Evolutionary conservation across 2,797 vertebrate genomes (phyloP).

Genomic region (Enteromius treurensis): DNA sequence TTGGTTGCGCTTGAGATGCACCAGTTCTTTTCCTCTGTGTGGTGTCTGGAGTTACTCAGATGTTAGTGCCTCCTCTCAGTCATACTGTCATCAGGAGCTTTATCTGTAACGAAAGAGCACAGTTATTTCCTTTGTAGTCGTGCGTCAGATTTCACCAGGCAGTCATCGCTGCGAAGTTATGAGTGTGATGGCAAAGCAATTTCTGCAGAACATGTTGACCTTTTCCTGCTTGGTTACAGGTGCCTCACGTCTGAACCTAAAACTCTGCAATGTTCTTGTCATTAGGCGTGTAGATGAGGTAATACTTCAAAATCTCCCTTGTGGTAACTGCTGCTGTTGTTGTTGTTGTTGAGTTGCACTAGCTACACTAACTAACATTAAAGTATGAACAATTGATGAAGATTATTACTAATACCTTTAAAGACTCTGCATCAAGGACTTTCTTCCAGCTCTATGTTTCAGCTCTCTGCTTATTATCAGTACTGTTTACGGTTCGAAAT

Average conservation of each 20-base stretch:
- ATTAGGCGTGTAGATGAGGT: slow-evolving; percentile 8
- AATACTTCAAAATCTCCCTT: slow-evolving; percentile 43
- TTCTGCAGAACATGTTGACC: not conserved
- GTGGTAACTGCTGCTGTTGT: slow-evolving; percentile 9
- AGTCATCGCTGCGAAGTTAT: not conserved
- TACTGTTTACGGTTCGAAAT: not conserved
- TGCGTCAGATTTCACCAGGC: not conserved
- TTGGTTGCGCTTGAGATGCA: slow-evolving; percentile 12
- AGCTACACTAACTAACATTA: not conserved
- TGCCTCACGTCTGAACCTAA: not conserved
- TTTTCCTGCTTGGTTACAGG: slow-evolving; percentile 6
- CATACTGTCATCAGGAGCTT: slow-evolving; percentile 4
- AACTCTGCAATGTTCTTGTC: slow-evolving; percentile 37
- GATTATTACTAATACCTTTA: not conserved
- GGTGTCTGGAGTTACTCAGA: not conserved
- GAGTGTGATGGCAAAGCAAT: not conserved
- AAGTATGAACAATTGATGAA: not conserved
- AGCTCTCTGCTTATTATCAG: not conserved
- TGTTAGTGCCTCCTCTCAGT: not conserved
- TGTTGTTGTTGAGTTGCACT: not conserved
- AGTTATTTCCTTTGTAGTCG: slow-evolving; percentile 38
- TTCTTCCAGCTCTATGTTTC: not conserved
- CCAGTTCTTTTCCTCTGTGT: not conserved
- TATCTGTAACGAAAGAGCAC: slow-evolving; percentile 40
- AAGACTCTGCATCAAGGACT: not conserved